These are phyloP conservation scores for Ferrisia virgata DNA, from an alignment of 2,888 invertebrate species.

Conservation along the genomic window DNA sequence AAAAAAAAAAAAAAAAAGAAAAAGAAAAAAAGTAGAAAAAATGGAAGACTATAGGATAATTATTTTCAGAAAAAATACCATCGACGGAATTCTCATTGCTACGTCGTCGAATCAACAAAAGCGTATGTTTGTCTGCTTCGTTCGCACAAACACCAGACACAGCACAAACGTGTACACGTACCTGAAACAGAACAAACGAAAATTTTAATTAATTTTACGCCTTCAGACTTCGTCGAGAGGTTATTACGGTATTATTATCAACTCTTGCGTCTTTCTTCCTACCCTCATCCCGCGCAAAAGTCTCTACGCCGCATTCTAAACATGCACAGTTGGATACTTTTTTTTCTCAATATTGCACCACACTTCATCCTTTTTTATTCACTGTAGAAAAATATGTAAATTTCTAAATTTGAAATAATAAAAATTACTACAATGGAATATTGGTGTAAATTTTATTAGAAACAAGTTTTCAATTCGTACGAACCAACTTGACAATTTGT, in stretches of 20 bases:
- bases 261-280: neutral
- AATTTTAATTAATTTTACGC: slow-evolving; percentile 11
- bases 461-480: no score
- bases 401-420: no score
- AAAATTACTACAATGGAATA: no score
- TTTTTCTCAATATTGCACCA: neutral
- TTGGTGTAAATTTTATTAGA: no score
- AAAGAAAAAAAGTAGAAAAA: neutral
- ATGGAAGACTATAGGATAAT: neutral
- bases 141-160: neutral
- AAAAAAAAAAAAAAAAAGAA: neutral
- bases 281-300: neutral
- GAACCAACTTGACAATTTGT: no score
- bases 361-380: neutral
- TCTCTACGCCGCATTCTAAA: neutral
- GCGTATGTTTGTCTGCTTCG: neutral
- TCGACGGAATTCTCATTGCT: slow-evolving; percentile 23
- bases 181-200: slow-evolving; percentile 5
- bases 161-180: neutral
- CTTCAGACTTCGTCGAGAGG: neutral
- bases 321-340: no score
- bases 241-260: neutral
- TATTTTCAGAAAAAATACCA: slow-evolving; percentile 1
- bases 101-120: neutral
- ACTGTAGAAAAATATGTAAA: neutral